phyloP scores from a whole-genome alignment of 1,140 invertebrate genomes.

The Teleogryllus occipitalis region DNA sequence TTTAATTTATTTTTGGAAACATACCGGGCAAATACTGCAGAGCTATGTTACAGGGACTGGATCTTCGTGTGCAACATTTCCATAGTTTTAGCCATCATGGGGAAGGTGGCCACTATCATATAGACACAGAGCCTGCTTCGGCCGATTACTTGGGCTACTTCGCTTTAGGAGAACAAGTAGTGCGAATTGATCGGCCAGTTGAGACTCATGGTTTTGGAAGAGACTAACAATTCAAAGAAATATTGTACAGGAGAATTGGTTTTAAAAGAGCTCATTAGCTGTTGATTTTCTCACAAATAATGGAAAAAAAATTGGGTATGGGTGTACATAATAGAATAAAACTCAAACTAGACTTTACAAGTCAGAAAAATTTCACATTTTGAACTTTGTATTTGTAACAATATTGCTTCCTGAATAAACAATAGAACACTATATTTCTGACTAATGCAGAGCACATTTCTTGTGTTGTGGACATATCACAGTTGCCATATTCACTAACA shows the following conservation, averaged over 20 bases:
- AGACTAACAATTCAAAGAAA: slow-evolving; percentile 37
- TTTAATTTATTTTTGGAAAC: not conserved
- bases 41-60: slow-evolving; percentile 55
- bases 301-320: not conserved
- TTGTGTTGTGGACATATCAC: not conserved
- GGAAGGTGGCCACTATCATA: slow-evolving; percentile 92
- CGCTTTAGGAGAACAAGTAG: slow-evolving; percentile 60
- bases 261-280: too few relatives aligned
- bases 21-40: not conserved
- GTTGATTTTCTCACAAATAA: too few relatives aligned
- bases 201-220: slow-evolving; percentile 45
- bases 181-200: slow-evolving; percentile 70
- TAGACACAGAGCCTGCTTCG: slow-evolving; percentile 76
- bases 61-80: slow-evolving; percentile 88
- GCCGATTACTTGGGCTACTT: slow-evolving; percentile 86
- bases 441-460: not conserved
- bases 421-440: not conserved
- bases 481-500: not conserved
- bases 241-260: not conserved
- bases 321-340: not conserved
- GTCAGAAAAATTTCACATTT: not conserved
- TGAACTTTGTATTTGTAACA: not conserved
- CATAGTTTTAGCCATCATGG: slow-evolving; percentile 82
- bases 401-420: not conserved
- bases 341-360: too few relatives aligned